These are phyloP conservation scores for Gymnosoma rotundatum DNA, from an alignment of 2,888 invertebrate species.

Conservation along the genomic window DNA sequence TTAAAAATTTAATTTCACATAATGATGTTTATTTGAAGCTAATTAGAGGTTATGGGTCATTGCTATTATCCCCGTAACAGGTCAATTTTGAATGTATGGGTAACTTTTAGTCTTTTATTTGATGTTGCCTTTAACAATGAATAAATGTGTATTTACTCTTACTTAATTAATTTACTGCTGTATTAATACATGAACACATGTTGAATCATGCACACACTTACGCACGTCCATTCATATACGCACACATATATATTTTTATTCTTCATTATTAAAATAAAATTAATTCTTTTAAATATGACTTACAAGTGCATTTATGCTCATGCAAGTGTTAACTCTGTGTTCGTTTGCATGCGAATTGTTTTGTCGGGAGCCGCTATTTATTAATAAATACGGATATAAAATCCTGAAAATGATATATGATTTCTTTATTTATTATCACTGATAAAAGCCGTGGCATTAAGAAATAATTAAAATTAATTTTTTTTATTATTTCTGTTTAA, in stretches of 20 bases:
- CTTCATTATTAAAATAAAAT: conserved; percentile 27
- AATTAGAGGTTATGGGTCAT: too few species aligned
- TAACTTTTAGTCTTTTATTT: too few species aligned
- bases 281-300: conserved; percentile 47
- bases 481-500: conserved; percentile 25
- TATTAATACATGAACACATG: conserved; percentile 24
- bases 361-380: not conserved
- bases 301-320: conserved; percentile 27
- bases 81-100: not conserved
- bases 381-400: conserved; percentile 23
- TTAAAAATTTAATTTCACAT: too few species aligned
- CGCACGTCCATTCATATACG: not conserved
- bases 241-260: not conserved
- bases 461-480: conserved; percentile 40
- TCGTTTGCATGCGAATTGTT: not conserved
- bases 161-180: conserved; percentile 46
- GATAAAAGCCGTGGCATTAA: conserved; percentile 8
- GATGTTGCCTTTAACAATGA: not conserved
- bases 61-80: not conserved
- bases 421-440: conserved; percentile 11
- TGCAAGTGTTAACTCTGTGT: conserved; percentile 8
- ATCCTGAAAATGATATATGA: conserved; percentile 18
- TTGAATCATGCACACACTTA: not conserved
- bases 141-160: conserved; percentile 12
- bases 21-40: too few species aligned